Percentiles rank a stretch among this genome's conserved stretches.
Evolutionary conservation across 2,888 invertebrate genomes (phyloP).

Genomic region (Aphelenchoides bicaudatus): DNA sequence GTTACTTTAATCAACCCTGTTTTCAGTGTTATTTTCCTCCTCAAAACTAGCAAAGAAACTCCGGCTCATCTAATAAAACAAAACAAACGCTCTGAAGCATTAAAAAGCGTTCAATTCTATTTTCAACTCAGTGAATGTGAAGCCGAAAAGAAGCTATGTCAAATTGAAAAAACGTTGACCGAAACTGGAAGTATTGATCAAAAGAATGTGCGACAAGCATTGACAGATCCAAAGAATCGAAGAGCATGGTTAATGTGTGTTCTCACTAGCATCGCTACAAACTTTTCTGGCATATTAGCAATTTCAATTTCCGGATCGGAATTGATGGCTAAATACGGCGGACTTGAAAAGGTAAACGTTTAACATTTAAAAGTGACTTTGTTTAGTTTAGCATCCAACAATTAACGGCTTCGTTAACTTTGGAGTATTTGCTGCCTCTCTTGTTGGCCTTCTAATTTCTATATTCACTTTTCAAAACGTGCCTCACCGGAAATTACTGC

Average conservation of each 20-base stretch:
- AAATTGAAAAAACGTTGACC: background rate
- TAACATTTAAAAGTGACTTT: background rate
- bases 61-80: background rate
- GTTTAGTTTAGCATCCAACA: background rate
- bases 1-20: background rate
- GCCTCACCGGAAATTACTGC: background rate
- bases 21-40: conserved; percentile 4
- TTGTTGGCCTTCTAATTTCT: background rate
- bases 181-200: background rate
- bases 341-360: background rate
- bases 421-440: conserved; percentile 5
- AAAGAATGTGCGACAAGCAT: background rate
- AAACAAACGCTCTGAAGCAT: background rate
- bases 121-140: background rate
- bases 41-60: background rate
- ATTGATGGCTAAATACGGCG: background rate
- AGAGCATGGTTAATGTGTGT: background rate
- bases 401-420: background rate
- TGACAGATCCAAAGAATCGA: background rate
- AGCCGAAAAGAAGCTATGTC: background rate
- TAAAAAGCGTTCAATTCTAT: background rate
- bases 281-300: background rate
- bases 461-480: background rate
- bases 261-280: background rate
- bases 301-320: background rate